phyloP scores from a whole-genome alignment of 2,113 vertebrate species.

The Gavia stellata region DNA sequence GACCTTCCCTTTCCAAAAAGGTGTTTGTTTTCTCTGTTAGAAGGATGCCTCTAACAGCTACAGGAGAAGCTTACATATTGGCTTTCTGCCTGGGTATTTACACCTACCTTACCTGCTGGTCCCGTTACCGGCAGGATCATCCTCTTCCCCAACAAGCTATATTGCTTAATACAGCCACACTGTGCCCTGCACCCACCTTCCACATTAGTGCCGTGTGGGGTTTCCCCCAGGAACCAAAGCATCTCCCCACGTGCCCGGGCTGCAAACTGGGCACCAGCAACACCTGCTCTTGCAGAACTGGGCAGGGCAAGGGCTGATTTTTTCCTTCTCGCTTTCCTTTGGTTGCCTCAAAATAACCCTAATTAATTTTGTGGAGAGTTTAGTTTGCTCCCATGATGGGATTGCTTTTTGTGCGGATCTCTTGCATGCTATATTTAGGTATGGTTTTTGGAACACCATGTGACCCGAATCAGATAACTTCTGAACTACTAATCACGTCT shows the following conservation, averaged over 20 bases:
- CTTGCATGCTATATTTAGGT: conserved; percentile 58
- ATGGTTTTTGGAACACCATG: conserved; percentile 61
- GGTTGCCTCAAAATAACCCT: conserved; percentile 37
- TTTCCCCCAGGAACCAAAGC: not conserved
- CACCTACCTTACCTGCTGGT: not conserved
- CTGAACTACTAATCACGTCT: conserved; percentile 51
- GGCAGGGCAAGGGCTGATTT: not conserved
- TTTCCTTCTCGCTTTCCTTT: not conserved
- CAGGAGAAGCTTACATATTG: not conserved
- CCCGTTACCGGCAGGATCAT: not conserved
- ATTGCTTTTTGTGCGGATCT: conserved; percentile 37
- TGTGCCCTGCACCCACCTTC: not conserved
- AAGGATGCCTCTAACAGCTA: not conserved
- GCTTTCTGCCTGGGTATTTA: not conserved
- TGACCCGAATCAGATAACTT: conserved; percentile 62
- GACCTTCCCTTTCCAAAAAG: not conserved
- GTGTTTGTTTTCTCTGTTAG: not conserved
- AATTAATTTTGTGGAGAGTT: conserved; percentile 33
- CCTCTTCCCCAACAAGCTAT: not conserved
- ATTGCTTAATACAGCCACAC: not conserved
- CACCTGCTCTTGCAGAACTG: not conserved
- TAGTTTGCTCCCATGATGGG: conserved; percentile 32
- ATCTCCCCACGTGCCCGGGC: not conserved
- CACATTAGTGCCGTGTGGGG: not conserved
- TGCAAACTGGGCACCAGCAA: not conserved